Evolutionary conservation across 1,140 invertebrate genomes (phyloP), one percentile per base, ranked within the genome.

Genomic region (Leptopilina boulardi): DNA sequence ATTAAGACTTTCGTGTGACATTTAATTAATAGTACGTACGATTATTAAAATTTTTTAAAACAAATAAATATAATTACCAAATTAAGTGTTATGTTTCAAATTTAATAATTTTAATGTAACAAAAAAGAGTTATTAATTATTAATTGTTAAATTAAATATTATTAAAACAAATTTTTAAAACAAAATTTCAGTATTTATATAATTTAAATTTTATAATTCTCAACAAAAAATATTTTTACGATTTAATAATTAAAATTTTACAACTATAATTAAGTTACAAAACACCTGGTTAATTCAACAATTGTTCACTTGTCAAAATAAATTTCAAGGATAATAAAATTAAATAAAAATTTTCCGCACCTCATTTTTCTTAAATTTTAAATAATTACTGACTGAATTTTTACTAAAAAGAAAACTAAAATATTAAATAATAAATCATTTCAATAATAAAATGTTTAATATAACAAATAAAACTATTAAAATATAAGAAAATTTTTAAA

Each of bases 291-390:
- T n/a, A 9, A 13, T 51, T 51, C 47, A 42, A 54, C 19, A 9
- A 54, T 21, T 54, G 21, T 54, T 26, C 10, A 23, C 23, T 59
- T 59, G 23, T 59, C 19, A 26, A 59, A 59, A 59, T 23, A 11
- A 66, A 66, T 3, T 66, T 66, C 56, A 66, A 66, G 56, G 56
- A 56, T 19, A 56, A 56, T 2, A 13, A 10, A 59, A 21, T 23
- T 21, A 30, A 30, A 30, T 10, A 66, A 66, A 30, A 21, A 23
- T 59, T 30, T n/a, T 11, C 8, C 18, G 21, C 19, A 19, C 21
- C 21, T 10, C 2, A 9, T 18, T 23, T 23, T 59, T 11, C 23
- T 11, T 59, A 66, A 15, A 18, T 30, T 34, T n/a, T 34, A 15
- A 30, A 30, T 3, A 8, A 15, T 23, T 23, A 21, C 13, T 59